Conservation (phyloP, 92 coral and sea anemone genomes). For the Porites evermanni region DNA sequence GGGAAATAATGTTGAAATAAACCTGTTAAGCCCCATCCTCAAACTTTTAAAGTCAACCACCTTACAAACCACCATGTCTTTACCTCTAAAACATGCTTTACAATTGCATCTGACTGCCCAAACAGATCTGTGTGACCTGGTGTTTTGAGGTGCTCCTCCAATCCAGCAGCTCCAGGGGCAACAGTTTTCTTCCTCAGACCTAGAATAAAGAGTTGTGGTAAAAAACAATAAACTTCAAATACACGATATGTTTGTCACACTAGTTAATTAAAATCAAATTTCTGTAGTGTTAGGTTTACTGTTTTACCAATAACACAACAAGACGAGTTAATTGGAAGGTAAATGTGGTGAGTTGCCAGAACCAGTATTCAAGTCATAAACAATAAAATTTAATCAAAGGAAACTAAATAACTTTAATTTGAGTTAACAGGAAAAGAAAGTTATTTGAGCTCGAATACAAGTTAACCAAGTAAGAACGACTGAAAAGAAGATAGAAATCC, state of each 20-base stretch:
- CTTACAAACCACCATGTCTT: neutral
- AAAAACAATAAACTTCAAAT: neutral
- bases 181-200: slow-evolving; percentile 98
- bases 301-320: too few relatives aligned
- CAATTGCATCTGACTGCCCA: slow-evolving; percentile 99
- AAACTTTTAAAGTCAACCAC: neutral
- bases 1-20: neutral
- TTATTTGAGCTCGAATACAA: too few relatives aligned
- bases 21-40: neutral
- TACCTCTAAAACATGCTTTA: slow-evolving; percentile 98
- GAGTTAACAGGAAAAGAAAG: too few relatives aligned
- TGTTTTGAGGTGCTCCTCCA: slow-evolving; percentile 93
- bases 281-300: too few relatives aligned
- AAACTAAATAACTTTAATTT: too few relatives aligned
- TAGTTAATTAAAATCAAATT: neutral
- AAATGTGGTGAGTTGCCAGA: too few relatives aligned
- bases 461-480: too few relatives aligned
- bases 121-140: slow-evolving; percentile 97
- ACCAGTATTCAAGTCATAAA: too few relatives aligned
- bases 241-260: neutral
- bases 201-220: slow-evolving; percentile 10
- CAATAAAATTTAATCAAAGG: too few relatives aligned
- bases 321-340: too few relatives aligned
- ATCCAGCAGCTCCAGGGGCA: slow-evolving; percentile 94
- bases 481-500: too few relatives aligned